Evolutionary conservation across 2,113 vertebrate genomes (phyloP), one percentile per base, ranked within the genome.

Genomic region (Tragelaphus scriptus): DNA sequence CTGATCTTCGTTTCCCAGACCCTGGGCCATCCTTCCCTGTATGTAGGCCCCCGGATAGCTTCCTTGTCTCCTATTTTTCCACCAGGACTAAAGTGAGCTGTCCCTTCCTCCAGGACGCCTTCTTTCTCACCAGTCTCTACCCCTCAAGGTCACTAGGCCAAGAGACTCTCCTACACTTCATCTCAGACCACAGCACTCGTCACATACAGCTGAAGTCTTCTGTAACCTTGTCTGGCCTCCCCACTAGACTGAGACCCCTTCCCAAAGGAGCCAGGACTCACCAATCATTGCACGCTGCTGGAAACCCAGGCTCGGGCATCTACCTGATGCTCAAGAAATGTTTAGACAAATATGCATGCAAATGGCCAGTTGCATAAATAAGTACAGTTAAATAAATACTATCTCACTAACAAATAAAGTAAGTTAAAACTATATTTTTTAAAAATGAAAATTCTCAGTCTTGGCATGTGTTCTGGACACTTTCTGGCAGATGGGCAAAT

Each of bases 231-330:
- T 40, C 71, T 23, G 11, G 16, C 51, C 80, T 53, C 26, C 63
- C n/a, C 28, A 40, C 51, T 7, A 47, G 30, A 32, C 40, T 49
- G 59, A 4, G 14, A n/a, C n/a, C 51, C 17, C 53, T 47, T 28
- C 68, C n/a, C 26, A 13, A 10, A 75, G 59, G 59, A 58, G 19
- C 23, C 7, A 0, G 0, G 17, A 5, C 80, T 81, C 58, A 7
- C 10, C 28, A 17, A 1, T n/a, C 55, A 1, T 14, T 61, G 30
- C 21, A 25, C 0, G 0, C 23, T 8, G 32, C 28, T 13, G 3
- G 26, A 61, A 32, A 32, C 21, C 26, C 61, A 36, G 58, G 40
- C 28, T 47, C 28, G 2, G 19, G 44, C 30, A 25, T n/a, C 16
- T 2, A 36, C 30, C 19, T 28, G 47, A 75, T 13, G 8, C 9